Evolutionary conservation across 2,797 vertebrate genomes (phyloP).

Genomic region (Ibycter americanus): DNA sequence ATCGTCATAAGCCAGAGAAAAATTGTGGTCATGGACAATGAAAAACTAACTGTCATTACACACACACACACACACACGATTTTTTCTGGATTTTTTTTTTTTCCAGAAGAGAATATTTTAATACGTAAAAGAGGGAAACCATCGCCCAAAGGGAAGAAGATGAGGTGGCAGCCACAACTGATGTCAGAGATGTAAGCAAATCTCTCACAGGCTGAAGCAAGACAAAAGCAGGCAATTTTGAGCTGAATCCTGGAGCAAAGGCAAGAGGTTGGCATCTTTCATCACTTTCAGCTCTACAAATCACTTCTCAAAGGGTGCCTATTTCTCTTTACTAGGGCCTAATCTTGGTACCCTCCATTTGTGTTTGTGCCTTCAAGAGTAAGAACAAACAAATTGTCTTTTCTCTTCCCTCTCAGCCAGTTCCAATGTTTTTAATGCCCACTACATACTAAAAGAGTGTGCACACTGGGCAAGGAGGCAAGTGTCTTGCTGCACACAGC

Average conservation of each 20-base stretch:
- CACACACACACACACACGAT: accelerated
- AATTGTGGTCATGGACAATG: neutral
- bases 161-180: neutral
- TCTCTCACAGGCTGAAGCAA: neutral
- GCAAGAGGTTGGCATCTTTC: neutral
- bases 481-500: neutral
- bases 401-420: neutral
- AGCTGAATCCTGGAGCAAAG: slow-evolving; percentile 3
- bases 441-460: neutral
- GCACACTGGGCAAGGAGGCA: neutral
- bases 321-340: neutral
- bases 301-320: neutral
- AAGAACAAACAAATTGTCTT: neutral
- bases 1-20: neutral
- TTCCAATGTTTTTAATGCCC: neutral
- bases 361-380: neutral
- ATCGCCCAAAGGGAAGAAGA: neutral
- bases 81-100: neutral
- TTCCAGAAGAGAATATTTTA: neutral
- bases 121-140: neutral
- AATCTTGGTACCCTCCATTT: neutral
- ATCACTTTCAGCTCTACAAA: neutral
- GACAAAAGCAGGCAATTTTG: neutral
- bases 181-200: neutral
- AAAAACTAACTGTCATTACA: neutral